phyloP scores from a whole-genome alignment of 2,113 vertebrate species.

The Xiphias gladius region DNA sequence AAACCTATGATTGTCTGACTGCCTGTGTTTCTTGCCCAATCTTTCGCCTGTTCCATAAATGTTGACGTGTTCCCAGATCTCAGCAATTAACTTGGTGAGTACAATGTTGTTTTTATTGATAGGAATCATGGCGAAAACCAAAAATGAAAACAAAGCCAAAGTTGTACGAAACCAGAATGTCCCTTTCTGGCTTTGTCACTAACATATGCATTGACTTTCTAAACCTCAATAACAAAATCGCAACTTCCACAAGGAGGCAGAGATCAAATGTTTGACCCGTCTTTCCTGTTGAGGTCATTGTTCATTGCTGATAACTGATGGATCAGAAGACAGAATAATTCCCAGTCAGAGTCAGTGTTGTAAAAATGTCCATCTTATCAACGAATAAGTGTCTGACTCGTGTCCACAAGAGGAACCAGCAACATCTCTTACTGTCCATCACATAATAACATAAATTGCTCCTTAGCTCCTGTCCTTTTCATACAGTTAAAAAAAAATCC shows the following conservation, averaged over 20 bases:
- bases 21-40: not conserved
- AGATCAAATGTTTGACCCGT: constrained; percentile 6
- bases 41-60: not conserved
- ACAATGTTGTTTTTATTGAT: not conserved
- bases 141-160: not conserved
- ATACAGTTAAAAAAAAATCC: not conserved
- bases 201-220: not conserved
- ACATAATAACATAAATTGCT: not conserved
- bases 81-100: not conserved
- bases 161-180: not conserved
- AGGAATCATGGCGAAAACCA: not conserved
- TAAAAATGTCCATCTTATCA: constrained; percentile 23
- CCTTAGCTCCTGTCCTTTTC: constrained; percentile 6
- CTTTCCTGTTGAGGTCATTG: constrained; percentile 16
- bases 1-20: not conserved
- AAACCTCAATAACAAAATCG: not conserved
- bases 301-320: constrained; percentile 54
- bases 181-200: not conserved
- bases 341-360: not conserved
- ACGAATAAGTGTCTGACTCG: not conserved
- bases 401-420: constrained; percentile 11
- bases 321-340: constrained; percentile 30
- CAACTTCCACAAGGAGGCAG: constrained; percentile 15
- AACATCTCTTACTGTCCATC: not conserved
- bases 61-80: not conserved